Conservation (phyloP, 2,113 vertebrate species). For the Crypturellus undulatus region DNA sequence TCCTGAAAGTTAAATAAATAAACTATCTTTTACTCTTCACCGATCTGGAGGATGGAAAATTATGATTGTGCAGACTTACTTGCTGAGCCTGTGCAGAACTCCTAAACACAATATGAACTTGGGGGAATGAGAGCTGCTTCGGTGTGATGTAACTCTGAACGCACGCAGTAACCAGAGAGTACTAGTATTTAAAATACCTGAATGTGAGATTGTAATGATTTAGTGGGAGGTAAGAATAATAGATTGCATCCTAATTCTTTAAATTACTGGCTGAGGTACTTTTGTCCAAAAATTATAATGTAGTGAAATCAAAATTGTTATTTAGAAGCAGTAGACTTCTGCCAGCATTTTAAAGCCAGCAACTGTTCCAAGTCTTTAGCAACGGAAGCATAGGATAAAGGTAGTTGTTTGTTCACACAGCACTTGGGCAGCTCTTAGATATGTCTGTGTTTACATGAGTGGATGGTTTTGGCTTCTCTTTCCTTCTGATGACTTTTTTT, state of each 20-base stretch:
- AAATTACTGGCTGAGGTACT: neutral
- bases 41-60: neutral
- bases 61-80: neutral
- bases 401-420: neutral
- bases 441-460: neutral
- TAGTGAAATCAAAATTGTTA: neutral
- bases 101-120: neutral
- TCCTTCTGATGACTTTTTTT: neutral
- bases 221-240: neutral
- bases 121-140: neutral
- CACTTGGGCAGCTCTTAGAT: neutral
- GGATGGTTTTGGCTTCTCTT: neutral
- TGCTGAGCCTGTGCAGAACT: neutral
- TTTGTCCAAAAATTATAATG: neutral
- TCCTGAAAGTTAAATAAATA: constrained; percentile 32
- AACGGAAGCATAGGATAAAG: neutral
- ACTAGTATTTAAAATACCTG: neutral
- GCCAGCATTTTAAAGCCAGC: neutral
- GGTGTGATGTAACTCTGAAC: neutral
- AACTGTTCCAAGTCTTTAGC: neutral
- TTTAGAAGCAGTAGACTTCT: neutral
- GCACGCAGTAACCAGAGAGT: neutral
- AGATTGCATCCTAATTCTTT: neutral
- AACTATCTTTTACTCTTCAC: constrained; percentile 8
- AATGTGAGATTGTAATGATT: neutral